phyloP scores from a whole-genome alignment of 2,113 vertebrate species.

The Okapia johnstoni region DNA sequence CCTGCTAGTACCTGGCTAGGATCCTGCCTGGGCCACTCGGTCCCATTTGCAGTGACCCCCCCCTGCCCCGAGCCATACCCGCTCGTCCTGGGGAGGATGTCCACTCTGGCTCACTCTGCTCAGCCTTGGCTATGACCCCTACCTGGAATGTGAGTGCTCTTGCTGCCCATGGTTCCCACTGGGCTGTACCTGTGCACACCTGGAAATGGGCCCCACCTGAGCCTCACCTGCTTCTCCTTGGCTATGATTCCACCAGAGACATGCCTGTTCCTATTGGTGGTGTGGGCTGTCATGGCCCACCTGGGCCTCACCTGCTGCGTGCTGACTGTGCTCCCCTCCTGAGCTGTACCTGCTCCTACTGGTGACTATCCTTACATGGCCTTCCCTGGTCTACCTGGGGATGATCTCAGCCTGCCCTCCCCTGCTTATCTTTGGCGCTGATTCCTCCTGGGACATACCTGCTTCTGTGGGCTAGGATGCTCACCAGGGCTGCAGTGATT shows the following conservation, averaged over 20 bases:
- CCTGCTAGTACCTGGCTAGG: neutral
- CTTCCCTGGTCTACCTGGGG: neutral
- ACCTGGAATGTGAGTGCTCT: neutral
- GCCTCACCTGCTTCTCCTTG: neutral
- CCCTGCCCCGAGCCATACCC: neutral
- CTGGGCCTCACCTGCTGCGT: neutral
- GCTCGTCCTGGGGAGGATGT: neutral
- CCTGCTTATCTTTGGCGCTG: neutral
- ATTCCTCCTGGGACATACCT: neutral
- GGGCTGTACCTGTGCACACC: neutral
- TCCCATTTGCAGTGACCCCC: neutral
- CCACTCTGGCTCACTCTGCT: neutral
- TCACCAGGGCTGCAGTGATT: neutral
- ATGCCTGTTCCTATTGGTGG: neutral
- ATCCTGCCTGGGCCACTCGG: neutral
- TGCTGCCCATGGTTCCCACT: neutral
- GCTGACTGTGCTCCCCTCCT: neutral
- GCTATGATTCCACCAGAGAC: neutral
- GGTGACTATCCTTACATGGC: neutral
- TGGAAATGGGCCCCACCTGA: neutral
- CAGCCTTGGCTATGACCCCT: neutral
- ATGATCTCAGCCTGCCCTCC: neutral
- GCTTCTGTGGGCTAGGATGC: neutral
- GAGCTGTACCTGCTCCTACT: neutral
- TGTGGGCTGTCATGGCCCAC: constrained; percentile 37